These are phyloP conservation scores for Biston stratarius DNA, from an alignment of 2,888 invertebrate species.

Conservation along the genomic window DNA sequence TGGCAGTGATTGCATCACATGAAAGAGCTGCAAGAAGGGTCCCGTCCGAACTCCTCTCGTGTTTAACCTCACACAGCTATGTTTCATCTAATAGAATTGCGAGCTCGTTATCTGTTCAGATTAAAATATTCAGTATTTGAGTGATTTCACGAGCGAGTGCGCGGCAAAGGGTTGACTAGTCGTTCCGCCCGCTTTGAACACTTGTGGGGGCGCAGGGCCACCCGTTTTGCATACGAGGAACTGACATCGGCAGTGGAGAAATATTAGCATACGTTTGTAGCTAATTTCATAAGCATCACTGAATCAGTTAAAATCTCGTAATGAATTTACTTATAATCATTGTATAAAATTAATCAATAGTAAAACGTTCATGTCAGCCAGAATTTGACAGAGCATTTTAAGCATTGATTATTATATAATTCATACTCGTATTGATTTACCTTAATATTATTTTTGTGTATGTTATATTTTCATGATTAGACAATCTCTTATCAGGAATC, in stretches of 20 bases:
- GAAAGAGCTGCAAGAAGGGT: slow-evolving; percentile 55
- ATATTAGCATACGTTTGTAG: slow-evolving; percentile 41
- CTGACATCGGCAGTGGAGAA: slow-evolving; percentile 29
- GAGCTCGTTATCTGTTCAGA: slow-evolving; percentile 86
- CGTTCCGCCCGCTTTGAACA: slow-evolving; percentile 84
- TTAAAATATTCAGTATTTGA: slow-evolving; percentile 87
- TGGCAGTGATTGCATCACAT: slow-evolving; percentile 12
- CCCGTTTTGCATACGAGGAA: slow-evolving; percentile 62
- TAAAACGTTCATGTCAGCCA: not conserved
- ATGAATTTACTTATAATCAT: too few species aligned
- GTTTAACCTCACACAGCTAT: slow-evolving; percentile 82
- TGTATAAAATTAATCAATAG: not conserved
- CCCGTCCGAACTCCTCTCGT: slow-evolving; percentile 48
- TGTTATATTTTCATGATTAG: too few species aligned
- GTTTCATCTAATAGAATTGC: slow-evolving; percentile 86
- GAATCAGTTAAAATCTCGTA: not conserved
- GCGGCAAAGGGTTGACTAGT: slow-evolving; percentile 86
- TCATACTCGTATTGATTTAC: too few species aligned
- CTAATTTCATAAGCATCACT: slow-evolving; percentile 26
- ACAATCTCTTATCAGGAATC: too few species aligned
- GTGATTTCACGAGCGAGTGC: slow-evolving; percentile 86
- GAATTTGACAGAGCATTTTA: too few species aligned
- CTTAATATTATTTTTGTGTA: too few species aligned
- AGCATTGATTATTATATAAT: too few species aligned
- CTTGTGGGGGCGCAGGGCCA: slow-evolving; percentile 76